Percentiles rank a stretch among this genome's conserved stretches.
Evolutionary conservation across 1,140 invertebrate genomes (phyloP).

Genomic region (Atta cephalotes): DNA sequence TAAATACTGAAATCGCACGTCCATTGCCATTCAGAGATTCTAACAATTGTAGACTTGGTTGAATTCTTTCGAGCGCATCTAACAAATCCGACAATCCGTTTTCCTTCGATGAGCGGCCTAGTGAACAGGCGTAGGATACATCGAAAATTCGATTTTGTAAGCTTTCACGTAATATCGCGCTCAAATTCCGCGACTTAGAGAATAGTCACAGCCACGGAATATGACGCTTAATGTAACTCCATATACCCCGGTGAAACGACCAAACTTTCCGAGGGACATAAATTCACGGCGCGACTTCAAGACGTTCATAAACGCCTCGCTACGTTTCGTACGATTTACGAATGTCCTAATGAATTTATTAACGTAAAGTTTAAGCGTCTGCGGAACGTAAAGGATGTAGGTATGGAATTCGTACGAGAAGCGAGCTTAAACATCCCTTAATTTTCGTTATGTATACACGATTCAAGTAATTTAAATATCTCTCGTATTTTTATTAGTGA

Average conservation of each 20-base stretch:
- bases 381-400: not conserved
- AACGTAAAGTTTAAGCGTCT: conserved; percentile 48
- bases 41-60: conserved; percentile 47
- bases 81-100: conserved; percentile 75
- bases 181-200: conserved; percentile 13
- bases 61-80: conserved; percentile 70
- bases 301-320: conserved; percentile 63
- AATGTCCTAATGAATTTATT: conserved; percentile 63
- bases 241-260: conserved; percentile 52
- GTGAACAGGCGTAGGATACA: conserved; percentile 65
- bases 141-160: conserved; percentile 74
- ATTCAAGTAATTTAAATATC: not conserved
- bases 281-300: conserved; percentile 59
- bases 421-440: not conserved
- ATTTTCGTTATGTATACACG: not conserved
- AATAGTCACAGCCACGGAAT: conserved; percentile 45
- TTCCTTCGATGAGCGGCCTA: conserved; percentile 56
- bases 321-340: conserved; percentile 59
- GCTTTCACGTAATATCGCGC: conserved; percentile 74
- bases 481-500: not conserved
- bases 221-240: conserved; percentile 56
- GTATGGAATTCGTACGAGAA: not conserved
- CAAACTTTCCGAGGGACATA: conserved; percentile 56
- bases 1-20: conserved; percentile 67
- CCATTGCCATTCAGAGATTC: conserved; percentile 22